A percentile compares a stretch with the other conserved stretches of the same genome.
Evolutionary conservation across 2,113 vertebrate genomes (phyloP).

Genomic region (Eubucco bourcierii): DNA sequence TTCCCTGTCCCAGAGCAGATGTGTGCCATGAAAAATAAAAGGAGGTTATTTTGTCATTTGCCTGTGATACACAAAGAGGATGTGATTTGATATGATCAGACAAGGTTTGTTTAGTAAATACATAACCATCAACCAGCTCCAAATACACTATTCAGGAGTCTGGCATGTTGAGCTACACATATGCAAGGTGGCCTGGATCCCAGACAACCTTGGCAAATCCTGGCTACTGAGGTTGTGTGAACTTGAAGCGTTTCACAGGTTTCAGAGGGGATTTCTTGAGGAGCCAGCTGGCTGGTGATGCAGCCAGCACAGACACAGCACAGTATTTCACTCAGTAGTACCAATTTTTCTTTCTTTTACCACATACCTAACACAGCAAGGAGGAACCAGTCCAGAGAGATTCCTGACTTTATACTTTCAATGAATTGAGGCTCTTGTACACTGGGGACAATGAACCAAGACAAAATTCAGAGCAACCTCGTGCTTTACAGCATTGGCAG

Average conservation of each 20-base stretch:
- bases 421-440: neutral
- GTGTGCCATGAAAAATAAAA: neutral
- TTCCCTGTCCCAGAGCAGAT: neutral
- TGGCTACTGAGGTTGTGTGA: slow-evolving; percentile 30
- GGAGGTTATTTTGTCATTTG: neutral
- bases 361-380: neutral
- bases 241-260: slow-evolving; percentile 53
- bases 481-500: neutral
- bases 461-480: neutral
- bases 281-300: slow-evolving; percentile 16
- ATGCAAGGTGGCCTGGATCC: neutral
- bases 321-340: neutral
- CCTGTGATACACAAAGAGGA: neutral
- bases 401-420: neutral
- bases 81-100: neutral
- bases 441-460: neutral
- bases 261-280: slow-evolving; percentile 5
- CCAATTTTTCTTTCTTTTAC: neutral
- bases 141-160: neutral
- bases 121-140: neutral
- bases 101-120: neutral
- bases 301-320: neutral
- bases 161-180: neutral
- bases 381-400: neutral
- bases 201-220: slow-evolving; percentile 38